Evolutionary conservation across 2,113 vertebrate species (phyloP), one percentile per base, ranked within the genome.

Genomic region (Ranitomeya variabilis): DNA sequence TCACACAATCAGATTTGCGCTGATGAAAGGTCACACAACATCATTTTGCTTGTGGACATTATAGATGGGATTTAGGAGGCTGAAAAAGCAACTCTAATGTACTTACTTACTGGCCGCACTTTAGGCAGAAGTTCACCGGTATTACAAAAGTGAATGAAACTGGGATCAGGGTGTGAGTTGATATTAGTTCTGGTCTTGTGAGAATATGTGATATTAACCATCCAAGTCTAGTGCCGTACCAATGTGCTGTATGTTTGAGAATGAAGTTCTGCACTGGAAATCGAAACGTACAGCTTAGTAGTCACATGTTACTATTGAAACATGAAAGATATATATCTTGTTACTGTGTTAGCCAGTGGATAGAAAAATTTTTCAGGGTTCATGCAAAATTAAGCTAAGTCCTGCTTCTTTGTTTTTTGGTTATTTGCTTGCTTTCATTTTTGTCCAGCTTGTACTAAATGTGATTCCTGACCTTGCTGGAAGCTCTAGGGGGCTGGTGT

Each of bases 1-100:
- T 71, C 81, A 89, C 71, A 66, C 87, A 89, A 89, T 89, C 80
- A 78, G 87, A 89, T 89, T 89, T 84, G 81, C 52, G 57, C 71
- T 67, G 69, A 84, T 89, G 81, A 84, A 89, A 89, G 87, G 87
- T 89, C 87, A 84, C 59, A 78, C 81, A 84, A 89, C 81, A 89
- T 89, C 31, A 84, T 89, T 84, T 84, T 51, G 69, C 60, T 67
- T 78, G 80, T 57, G 87, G 71, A 78, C 73, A 69, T 67, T 84
- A 66, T 78, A 89, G 81, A 89, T 89, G 87, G 18, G 71, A 83
- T 84, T 89, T 84, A 66, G 59, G 37, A 45, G 51, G 18, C 87
- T 78, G 87, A 67, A 89, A 89, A 64, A 67, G 57, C 81, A 37
- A 60, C 57, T 67, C 77, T 89, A 83, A 89, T 89, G 87, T 54